These are phyloP conservation scores for Drosophila guanche DNA, from an alignment of 1,140 invertebrate species.

Conservation along the genomic window DNA sequence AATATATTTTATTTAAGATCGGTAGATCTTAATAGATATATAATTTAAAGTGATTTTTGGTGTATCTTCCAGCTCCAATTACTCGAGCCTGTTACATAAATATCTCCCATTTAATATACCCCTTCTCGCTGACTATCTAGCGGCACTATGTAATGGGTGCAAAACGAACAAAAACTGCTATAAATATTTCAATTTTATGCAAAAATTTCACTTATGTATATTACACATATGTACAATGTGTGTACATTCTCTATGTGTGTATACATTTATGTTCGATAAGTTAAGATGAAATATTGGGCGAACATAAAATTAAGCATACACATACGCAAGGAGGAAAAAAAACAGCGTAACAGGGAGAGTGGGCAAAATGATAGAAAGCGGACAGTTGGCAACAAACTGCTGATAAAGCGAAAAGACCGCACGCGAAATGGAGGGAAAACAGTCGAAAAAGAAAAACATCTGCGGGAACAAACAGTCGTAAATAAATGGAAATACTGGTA, in stretches of 20 bases:
- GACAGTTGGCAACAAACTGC: conserved; percentile 67
- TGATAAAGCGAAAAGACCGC: conserved; percentile 68
- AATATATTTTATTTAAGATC: too few species aligned
- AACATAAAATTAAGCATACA: conserved; percentile 73
- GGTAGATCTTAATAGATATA: too few species aligned
- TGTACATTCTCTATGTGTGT: conserved; percentile 40
- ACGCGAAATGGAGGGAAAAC: conserved; percentile 57
- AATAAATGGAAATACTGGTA: conserved; percentile 45
- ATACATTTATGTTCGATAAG: conserved; percentile 39
- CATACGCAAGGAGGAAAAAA: conserved; percentile 11
- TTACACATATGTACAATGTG: conserved; percentile 15
- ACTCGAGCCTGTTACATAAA: too few species aligned
- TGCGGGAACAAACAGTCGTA: conserved; percentile 46
- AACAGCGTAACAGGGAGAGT: background rate
- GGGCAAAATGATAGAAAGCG: background rate
- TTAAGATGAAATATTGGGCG: conserved; percentile 66
- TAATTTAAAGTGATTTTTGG: too few species aligned
- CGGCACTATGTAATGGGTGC: background rate
- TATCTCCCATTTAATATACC: too few species aligned
- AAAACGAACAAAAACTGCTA: conserved; percentile 38
- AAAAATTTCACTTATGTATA: conserved; percentile 59
- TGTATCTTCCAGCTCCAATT: too few species aligned
- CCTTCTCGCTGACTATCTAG: too few species aligned
- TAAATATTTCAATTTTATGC: conserved; percentile 77
- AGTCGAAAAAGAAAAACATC: conserved; percentile 50